Percentiles rank a stretch among this genome's conserved stretches.
These are phyloP conservation scores for Siniperca chuatsi DNA, from an alignment of 2,113 vertebrate species.

Conservation along the genomic window DNA sequence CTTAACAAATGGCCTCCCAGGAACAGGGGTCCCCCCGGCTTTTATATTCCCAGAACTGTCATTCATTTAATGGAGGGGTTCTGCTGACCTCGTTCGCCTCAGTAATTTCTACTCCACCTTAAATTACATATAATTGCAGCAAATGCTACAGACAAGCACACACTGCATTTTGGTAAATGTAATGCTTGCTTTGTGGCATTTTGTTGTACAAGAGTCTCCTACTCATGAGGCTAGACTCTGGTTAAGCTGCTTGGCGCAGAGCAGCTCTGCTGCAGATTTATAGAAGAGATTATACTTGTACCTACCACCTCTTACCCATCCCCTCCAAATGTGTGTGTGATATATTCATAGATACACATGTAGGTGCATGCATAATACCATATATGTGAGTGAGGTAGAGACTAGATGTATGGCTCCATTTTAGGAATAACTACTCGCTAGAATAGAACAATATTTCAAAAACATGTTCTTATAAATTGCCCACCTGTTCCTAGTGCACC, in stretches of 20 bases:
- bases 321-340: slow-evolving; percentile 26
- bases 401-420: background rate
- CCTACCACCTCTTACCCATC: slow-evolving; percentile 49
- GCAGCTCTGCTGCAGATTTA: slow-evolving; percentile 55
- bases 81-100: slow-evolving; percentile 28
- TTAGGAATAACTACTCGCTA: background rate
- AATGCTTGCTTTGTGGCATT: slow-evolving; percentile 61
- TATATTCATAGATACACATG: slow-evolving; percentile 31
- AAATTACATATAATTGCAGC: slow-evolving; percentile 61
- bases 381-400: background rate
- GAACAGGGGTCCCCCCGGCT: slow-evolving; percentile 13
- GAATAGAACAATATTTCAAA: background rate
- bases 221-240: slow-evolving; percentile 55
- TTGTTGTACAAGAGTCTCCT: slow-evolving; percentile 60
- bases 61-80: slow-evolving; percentile 46
- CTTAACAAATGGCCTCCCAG: slow-evolving; percentile 39
- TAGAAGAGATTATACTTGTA: slow-evolving; percentile 52
- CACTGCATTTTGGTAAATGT: slow-evolving; percentile 45
- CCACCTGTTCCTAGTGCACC: background rate
- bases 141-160: slow-evolving; percentile 36
- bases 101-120: slow-evolving; percentile 46
- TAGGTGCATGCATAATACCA: background rate
- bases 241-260: slow-evolving; percentile 50
- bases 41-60: slow-evolving; percentile 43
- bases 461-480: background rate